Evolutionary conservation across 2,797 vertebrate species (phyloP), one percentile per base, ranked within the genome.

Genomic region (Cryptoblepharus egeriae): DNA sequence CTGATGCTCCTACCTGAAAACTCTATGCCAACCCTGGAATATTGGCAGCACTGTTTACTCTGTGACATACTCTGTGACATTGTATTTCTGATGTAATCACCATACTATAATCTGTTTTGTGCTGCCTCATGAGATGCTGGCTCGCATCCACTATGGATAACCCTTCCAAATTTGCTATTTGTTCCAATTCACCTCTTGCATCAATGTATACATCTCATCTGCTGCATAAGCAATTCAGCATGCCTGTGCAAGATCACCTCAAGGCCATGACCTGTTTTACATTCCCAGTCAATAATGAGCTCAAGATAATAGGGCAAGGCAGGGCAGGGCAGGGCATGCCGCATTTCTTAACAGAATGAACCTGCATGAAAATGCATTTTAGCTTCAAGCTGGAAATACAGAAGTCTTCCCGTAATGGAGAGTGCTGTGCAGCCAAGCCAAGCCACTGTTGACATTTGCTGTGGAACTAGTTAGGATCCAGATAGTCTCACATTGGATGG

Each of bases 131-230:
- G 88, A 72, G 1, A 3, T 28, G 58, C 67, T 89, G 28, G 57
- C 35, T 80, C 75, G 57, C 86, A n/a, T 86, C 30, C 0, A 74
- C 86, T 55, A 60, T 79, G 81, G 5, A 22, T 72, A 83, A 81
- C 80, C 91, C 87, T 92, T 73, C 80, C 90, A 71, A 35, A 30
- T 85, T 90, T 92, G 88, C 83, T 88, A 88, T 90, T 77, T 93
- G 80, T 42, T 72, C 80, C 77, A 80, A 57, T 30, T 92, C 88
- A 85, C 60, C 79, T 80, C 77, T 77, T 88, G 80, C 86, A 65
- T 0, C 75, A 85, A 75, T 63, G 16, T 83, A 86, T 82, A 81
- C 74, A 88, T 86, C 87, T 61, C 74, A 78, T 73, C 15, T 65
- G n/a, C 10, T 42, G 5, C 30, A 20, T 57, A 78, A 78, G 69